Base-by-base conservation (phyloP, 2,113 vertebrate species). In the Neolamprologus kungweensis region DNA sequence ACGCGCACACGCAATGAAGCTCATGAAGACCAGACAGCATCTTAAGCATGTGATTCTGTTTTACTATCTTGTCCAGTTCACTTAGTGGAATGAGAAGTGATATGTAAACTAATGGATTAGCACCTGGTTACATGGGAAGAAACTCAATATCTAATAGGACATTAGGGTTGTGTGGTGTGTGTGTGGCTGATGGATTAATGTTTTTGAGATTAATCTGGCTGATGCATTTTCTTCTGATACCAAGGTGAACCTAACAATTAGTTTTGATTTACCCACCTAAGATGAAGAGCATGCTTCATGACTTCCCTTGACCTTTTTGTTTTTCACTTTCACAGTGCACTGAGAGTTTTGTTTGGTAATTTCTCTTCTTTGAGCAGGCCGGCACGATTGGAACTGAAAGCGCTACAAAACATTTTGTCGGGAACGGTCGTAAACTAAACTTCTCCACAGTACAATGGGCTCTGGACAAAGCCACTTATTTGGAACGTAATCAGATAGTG, bases 1-100 rank as follows among this genome's bases (percentile, higher is more conserved):
- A 0, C 6, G 0, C 1, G 4, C 12, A 5, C 54, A 57, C 12
- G 0, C 54, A 57, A 8, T 57, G 0, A 57, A 26, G 23, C 54
- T 57, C 23, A 57, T 28, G 23, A 57, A 14, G 54, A 57, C 54
- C 23, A 8, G 54, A 57, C 54, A 57, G 54, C 54, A 57, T 57
- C 54, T 57, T 57, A 28, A 57, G 12, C 23, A 57, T 26, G 23
- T 3, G 12, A 28, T 57, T 57, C 23, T 57, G 54, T 57, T 28
- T 57, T 57, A 0, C 23, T 26, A 5, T 57, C 54, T 57, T 57
- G 54, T 57, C 54, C 54, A 57, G 7, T 28, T 57, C 54, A 0
- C 54, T 1, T 57, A 2, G 54, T 57, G 23, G 12, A 26, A 57
- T 57, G 54, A 57, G 23, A 57, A 57, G 54, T 57, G 54, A 26